Base-by-base conservation (phyloP, 2,797 vertebrate genomes). In the Perodicticus potto region DNA sequence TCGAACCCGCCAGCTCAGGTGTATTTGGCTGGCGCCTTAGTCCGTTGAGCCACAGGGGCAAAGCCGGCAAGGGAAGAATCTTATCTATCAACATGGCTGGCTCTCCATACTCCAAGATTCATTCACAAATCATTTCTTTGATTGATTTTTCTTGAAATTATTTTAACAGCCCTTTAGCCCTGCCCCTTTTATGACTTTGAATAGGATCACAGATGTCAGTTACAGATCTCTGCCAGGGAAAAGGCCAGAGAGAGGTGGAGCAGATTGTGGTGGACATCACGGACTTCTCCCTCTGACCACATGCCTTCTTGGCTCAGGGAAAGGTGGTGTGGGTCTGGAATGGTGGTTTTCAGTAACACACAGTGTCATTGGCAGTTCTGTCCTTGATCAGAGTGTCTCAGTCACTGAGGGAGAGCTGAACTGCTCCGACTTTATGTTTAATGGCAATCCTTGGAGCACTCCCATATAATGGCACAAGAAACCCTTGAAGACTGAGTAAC, bases 71-170 rank as follows among this genome's bases (percentile, higher is more conserved):
- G 83, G 45, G 13, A 84, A 84, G 40, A 53, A 37, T 69, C 86
- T 95, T 61, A 80, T 95, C 87, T 77, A 65, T 84, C 77, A 87
- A 92, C 84, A 73, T 6, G 73, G 72, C 93, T 91, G 65, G 61
- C 29, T 92, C 23, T 83, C 65, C 25, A 16, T 82, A 89, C 90
- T 80, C 92, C 85, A 69, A 83, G 67, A 91, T 43, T 53, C n/a
- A 82, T 61, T 82, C 86, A 90, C 37, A 91, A 91, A 80, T 94
- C 65, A 67, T 80, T 96, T 86, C 93, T 92, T 89, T 92, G 89
- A 90, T 92, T 81, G 82, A 93, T 43, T 84, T 72, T 55, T 94
- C 82, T 86, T 37, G 25, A 83, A 89, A 95, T 96, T 43, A 95
- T 93, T 88, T 93, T 40, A 83, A 94, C 81, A 76, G 74, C 45